Percentiles rank a stretch among this genome's conserved stretches.
phyloP scores from a whole-genome alignment of 2,888 invertebrate genomes.

The Micropterix aruncella region DNA sequence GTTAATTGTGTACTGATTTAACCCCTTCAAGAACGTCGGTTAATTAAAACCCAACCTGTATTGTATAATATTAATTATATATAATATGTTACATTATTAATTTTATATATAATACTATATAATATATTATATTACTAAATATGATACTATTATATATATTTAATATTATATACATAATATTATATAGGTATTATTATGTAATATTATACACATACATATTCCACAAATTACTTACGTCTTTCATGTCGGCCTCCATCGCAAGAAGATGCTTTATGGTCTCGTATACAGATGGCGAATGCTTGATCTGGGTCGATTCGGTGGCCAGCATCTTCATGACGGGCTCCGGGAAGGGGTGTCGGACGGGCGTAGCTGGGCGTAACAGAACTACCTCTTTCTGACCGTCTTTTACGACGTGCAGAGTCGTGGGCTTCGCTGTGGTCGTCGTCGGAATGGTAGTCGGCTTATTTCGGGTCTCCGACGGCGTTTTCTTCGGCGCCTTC shows the following conservation, averaged over 20 bases:
- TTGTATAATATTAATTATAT: no score
- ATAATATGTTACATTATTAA: no score
- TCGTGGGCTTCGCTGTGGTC: slow-evolving; percentile 17
- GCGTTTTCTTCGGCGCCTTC: background rate
- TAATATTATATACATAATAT: no score
- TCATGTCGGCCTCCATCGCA: slow-evolving; percentile 32
- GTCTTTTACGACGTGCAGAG: slow-evolving; percentile 9
- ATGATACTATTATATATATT: no score
- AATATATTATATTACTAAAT: no score
- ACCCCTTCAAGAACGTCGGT: no score
- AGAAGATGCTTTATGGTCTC: slow-evolving; percentile 41
- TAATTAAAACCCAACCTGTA: no score
- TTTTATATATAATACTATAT: no score
- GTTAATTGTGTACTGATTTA: no score
- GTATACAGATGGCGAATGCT: slow-evolving; percentile 32
- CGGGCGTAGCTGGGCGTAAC: slow-evolving; percentile 42
- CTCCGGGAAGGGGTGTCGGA: slow-evolving; percentile 34
- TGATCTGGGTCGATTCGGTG: slow-evolving; percentile 17
- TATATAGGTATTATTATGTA: no score
- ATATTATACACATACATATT: no score
- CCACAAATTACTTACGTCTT: slow-evolving; percentile 13
- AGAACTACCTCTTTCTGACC: slow-evolving; percentile 53
- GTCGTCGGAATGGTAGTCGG: slow-evolving; percentile 24
- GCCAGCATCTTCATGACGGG: slow-evolving; percentile 36
- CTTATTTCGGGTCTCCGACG: slow-evolving; percentile 10